Base-by-base conservation (phyloP, 2,888 invertebrate genomes). In the Lottia gigantea region DNA sequence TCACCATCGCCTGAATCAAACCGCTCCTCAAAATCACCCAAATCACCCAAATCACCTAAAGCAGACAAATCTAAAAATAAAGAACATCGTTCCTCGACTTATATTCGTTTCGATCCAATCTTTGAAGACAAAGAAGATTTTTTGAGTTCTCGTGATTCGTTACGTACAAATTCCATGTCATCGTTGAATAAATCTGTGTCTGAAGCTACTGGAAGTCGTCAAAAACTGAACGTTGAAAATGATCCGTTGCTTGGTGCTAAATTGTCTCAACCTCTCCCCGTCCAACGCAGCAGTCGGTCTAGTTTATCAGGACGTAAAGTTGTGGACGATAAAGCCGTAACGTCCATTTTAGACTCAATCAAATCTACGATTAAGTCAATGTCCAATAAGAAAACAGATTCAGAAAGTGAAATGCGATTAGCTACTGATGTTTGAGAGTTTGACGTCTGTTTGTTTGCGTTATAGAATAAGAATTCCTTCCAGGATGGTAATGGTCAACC, bases 91-190 rank as follows among this genome's bases (percentile, higher is more conserved):
- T 81, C 83, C 8, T 84, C 85, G n/a, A 84, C 84, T 15, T 85
- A 84, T 71, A 82, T 85, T 26, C 78, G 83, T 67, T 83, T 83
- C 74, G 83, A 85, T 72, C 80, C 84, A 1, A 84, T 85, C 63
- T 83, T 83, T 67, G 85, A 85, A 68, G 83, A 82, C 47, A 75
- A 76, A 15, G 85, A 84, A 64, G 83, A 83, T 55, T 76, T 83
- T 69, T 70, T 73, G 11, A 76, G 78, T 64, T 80, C 82, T 4
- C 75, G 74, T 14, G 81, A 83, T 67, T 78, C 81, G 4, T 71
- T 83, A 16, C 76, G 79, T 23, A 72, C 78, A 12, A 74, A 73
- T 31, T 77, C 78, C 1, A 69, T 78, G 26, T 68, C 73, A 7
- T 78, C 81, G 12, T 64, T 77, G 31, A 74, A 74, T 55, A 67